Evolutionary conservation across 2,888 invertebrate species (phyloP).

Genomic region (Drosophila borborema): DNA sequence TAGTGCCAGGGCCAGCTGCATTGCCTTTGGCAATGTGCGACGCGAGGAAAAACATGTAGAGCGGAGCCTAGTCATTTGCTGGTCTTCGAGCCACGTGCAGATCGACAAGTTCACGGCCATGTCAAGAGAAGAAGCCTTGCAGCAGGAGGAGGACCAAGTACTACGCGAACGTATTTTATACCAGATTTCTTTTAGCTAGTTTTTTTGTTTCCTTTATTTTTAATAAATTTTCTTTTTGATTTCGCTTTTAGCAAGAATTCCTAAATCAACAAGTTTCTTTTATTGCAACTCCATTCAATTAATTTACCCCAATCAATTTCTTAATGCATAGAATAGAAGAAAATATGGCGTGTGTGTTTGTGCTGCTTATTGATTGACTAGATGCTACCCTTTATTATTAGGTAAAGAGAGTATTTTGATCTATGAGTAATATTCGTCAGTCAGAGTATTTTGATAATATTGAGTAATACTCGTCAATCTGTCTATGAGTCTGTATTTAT

Average conservation of each 20-base stretch:
- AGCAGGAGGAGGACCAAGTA: background rate
- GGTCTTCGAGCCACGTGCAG: conserved; percentile 30
- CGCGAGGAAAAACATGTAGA: fast-evolving
- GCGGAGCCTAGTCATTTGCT: conserved; percentile 24
- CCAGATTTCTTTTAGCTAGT: background rate
- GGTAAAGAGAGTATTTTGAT: too few relatives aligned
- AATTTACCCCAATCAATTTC: background rate
- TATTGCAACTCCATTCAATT: background rate
- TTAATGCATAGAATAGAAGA: background rate
- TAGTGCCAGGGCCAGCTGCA: conserved; percentile 26
- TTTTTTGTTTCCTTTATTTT: too few relatives aligned
- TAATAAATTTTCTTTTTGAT: too few relatives aligned
- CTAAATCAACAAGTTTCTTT: background rate
- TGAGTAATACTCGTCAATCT: too few relatives aligned
- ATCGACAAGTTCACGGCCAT: background rate
- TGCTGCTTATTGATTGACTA: background rate
- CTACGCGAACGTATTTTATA: fast-evolving
- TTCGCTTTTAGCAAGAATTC: too few relatives aligned
- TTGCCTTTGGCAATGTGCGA: conserved; percentile 8
- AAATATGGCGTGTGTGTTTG: too few relatives aligned
- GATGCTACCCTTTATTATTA: background rate
- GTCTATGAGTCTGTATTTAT: background rate
- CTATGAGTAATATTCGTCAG: background rate
- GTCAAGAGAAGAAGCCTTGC: background rate
- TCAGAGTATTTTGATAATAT: background rate